Conservation (phyloP, 2,113 vertebrate genomes). For the Gyps fulvus region DNA sequence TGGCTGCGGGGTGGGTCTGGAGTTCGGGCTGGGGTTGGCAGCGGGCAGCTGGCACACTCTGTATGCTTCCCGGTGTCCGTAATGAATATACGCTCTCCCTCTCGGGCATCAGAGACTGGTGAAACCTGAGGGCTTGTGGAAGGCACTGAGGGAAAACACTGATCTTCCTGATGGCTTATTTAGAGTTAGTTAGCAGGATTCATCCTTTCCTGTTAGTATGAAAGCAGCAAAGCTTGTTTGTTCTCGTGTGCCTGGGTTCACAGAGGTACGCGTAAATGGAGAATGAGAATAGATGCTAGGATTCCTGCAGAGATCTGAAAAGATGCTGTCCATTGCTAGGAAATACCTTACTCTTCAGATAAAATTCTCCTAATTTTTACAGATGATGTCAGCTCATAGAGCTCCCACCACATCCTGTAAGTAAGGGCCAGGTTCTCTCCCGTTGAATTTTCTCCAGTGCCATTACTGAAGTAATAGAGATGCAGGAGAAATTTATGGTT, state of each 20-base stretch:
- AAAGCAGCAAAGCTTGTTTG: neutral
- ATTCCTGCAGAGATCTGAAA: neutral
- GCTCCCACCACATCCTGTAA: neutral
- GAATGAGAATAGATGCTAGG: neutral
- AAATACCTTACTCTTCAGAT: neutral
- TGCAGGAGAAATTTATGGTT: neutral
- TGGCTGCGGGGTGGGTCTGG: neutral
- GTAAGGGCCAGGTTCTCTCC: neutral
- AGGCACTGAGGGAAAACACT: neutral
- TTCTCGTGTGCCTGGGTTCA: neutral
- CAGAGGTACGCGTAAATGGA: neutral
- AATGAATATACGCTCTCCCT: accelerated
- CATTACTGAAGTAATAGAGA: neutral
- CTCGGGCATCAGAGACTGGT: neutral
- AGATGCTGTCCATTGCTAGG: neutral
- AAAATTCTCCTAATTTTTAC: neutral
- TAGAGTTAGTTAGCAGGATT: neutral
- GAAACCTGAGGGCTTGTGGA: neutral
- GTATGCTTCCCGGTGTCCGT: accelerated
- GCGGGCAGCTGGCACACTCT: neutral
- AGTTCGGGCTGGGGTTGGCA: neutral
- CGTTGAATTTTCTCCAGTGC: neutral
- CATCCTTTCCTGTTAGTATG: neutral
- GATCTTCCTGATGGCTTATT: neutral
- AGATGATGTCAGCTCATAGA: neutral